Conservation (phyloP, 2,888 invertebrate species). For the Pyrrhia umbra region DNA sequence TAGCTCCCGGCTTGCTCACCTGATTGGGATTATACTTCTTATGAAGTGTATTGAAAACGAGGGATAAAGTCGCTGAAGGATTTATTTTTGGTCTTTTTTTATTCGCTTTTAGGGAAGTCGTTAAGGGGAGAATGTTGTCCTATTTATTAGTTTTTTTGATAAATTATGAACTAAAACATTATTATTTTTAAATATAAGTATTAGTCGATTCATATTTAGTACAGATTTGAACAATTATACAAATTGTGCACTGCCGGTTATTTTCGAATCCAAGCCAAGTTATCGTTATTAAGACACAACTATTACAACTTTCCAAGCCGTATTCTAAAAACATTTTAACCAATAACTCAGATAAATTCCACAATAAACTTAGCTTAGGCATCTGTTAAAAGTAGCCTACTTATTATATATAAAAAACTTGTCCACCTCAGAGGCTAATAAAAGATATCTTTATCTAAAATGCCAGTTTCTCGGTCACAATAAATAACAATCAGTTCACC, state of each 20-base stretch:
- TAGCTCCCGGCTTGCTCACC: conserved; percentile 65
- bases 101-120: background rate
- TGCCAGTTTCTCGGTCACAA: conserved; percentile 58
- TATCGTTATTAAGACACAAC: too few species aligned
- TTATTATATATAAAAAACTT: conserved; percentile 32
- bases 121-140: background rate
- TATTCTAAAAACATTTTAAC: background rate
- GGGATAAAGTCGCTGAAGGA: conserved; percentile 5
- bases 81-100: conserved; percentile 10
- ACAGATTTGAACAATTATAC: too few species aligned
- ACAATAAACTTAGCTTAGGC: conserved; percentile 22
- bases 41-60: conserved; percentile 68
- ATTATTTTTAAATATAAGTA: too few species aligned
- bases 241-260: too few species aligned
- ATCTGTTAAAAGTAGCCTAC: background rate
- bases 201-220: too few species aligned
- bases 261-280: too few species aligned
- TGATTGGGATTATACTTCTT: conserved; percentile 78
- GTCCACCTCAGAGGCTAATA: conserved; percentile 36
- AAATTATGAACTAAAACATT: too few species aligned
- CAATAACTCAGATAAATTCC: background rate
- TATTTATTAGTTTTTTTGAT: background rate
- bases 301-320: too few species aligned
- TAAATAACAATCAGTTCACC: conserved; percentile 50
- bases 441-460: conserved; percentile 60